Evolutionary conservation across 2,888 invertebrate genomes (phyloP).

Genomic region (Mallateleia sp.): DNA sequence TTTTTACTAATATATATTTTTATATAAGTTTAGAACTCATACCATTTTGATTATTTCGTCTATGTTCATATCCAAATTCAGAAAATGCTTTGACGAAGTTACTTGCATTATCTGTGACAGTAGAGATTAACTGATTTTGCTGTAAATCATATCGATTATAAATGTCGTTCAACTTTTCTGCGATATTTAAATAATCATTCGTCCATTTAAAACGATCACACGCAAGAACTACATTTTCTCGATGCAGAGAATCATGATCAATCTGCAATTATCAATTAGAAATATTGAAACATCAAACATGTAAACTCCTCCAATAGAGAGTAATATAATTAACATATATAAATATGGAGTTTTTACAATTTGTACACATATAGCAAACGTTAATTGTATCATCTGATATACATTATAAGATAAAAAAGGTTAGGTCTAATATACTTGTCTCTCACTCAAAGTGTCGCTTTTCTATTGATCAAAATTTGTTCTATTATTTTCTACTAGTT

Average conservation of each 20-base stretch:
- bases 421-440: too few species aligned
- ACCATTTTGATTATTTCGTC: background rate
- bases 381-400: too few species aligned
- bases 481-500: too few species aligned
- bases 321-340: too few species aligned
- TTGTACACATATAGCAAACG: too few species aligned
- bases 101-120: slow-evolving; percentile 34
- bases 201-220: slow-evolving; percentile 28
- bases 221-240: slow-evolving; percentile 20
- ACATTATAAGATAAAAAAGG: too few species aligned
- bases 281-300: too few species aligned
- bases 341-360: too few species aligned
- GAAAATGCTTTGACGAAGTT: slow-evolving; percentile 34
- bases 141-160: slow-evolving; percentile 5
- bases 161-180: slow-evolving; percentile 15
- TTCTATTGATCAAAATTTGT: too few species aligned
- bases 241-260: background rate
- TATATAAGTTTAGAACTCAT: background rate
- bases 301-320: too few species aligned
- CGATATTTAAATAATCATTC: slow-evolving; percentile 27
- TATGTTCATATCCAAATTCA: slow-evolving; percentile 1
- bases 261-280: slow-evolving; percentile 33
- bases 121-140: slow-evolving; percentile 13
- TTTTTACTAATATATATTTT: slow-evolving; percentile 1
- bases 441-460: too few species aligned